phyloP scores from a whole-genome alignment of 2,797 vertebrate genomes.

The Tinamus major region DNA sequence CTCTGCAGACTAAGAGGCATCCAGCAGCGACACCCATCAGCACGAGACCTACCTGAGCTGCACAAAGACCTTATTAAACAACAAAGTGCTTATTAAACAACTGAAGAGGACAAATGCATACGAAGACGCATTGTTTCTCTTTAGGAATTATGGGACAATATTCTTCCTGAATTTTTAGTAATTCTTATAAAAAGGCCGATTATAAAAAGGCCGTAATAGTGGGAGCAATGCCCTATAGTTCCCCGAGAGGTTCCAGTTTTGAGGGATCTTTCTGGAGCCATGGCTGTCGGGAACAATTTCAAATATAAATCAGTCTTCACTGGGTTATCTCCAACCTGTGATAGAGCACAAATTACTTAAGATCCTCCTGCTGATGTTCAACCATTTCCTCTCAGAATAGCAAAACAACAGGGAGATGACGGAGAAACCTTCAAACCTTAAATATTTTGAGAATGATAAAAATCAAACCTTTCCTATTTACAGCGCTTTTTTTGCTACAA shows the following conservation, averaged over 20 bases:
- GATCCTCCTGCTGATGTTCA: background rate
- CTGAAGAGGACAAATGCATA: background rate
- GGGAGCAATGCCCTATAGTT: background rate
- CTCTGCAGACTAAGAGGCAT: background rate
- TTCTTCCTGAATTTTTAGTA: no score
- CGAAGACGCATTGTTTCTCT: background rate
- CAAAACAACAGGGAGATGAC: background rate
- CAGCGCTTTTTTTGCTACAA: background rate
- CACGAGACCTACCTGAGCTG: background rate
- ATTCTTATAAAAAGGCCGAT: background rate
- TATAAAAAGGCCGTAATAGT: no score
- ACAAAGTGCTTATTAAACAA: background rate
- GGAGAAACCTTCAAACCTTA: background rate
- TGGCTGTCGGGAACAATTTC: background rate
- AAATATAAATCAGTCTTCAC: background rate
- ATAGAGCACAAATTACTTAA: background rate
- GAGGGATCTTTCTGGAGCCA: background rate
- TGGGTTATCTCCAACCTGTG: background rate
- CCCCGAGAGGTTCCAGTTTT: background rate
- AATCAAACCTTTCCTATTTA: background rate
- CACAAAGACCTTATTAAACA: background rate
- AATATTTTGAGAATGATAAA: background rate
- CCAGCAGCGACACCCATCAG: background rate
- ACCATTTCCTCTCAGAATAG: background rate
- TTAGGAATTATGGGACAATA: background rate